phyloP scores from a whole-genome alignment of 2,113 vertebrate genomes.

The Zosterops hypoxanthus region DNA sequence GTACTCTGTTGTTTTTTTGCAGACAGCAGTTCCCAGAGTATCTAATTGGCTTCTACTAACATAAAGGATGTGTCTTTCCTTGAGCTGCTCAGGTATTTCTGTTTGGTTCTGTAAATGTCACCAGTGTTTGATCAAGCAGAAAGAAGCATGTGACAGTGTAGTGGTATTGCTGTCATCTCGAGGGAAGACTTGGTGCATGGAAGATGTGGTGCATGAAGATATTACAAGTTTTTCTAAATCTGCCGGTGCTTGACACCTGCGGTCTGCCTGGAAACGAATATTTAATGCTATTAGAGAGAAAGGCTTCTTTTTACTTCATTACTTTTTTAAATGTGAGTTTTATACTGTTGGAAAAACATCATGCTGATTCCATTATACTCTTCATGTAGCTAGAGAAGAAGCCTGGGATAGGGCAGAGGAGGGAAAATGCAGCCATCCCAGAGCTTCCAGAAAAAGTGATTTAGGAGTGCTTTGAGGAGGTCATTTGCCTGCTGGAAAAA shows the following conservation, averaged over 20 bases:
- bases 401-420: not conserved
- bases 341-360: not conserved
- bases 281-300: not conserved
- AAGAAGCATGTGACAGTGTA: not conserved
- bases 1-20: not conserved
- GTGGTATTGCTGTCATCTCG: not conserved
- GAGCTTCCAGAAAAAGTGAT: not conserved
- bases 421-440: not conserved
- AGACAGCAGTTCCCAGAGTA: not conserved
- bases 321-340: not conserved
- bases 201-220: not conserved
- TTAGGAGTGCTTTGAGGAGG: not conserved
- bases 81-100: not conserved
- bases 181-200: not conserved
- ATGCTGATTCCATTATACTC: not conserved
- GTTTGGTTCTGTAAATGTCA: not conserved
- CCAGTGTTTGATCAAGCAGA: not conserved
- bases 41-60: not conserved
- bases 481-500: not conserved
- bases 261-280: not conserved
- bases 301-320: not conserved
- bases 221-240: not conserved
- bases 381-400: not conserved
- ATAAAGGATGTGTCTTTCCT: not conserved
- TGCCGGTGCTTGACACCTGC: not conserved